Conservation (phyloP, 2,797 vertebrate species). For the Pteropus rufus region DNA sequence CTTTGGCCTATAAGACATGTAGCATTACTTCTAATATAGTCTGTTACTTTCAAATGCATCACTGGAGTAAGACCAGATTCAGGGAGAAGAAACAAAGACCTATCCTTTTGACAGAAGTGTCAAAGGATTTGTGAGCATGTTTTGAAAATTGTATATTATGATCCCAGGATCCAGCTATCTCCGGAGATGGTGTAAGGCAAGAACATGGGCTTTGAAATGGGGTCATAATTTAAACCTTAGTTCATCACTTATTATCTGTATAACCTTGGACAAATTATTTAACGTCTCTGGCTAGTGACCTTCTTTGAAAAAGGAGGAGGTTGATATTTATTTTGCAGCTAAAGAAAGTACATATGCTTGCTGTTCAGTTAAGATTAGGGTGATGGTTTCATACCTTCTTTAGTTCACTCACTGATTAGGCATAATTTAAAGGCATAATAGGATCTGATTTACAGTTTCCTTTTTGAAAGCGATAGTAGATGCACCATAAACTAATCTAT, state of each 20-base stretch:
- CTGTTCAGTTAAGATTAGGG: not conserved
- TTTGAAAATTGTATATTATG: not conserved
- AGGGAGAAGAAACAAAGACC: not conserved
- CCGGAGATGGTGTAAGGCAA: not conserved
- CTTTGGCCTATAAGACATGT: not conserved
- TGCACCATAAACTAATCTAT: not conserved
- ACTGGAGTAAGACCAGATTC: not conserved
- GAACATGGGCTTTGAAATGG: not conserved
- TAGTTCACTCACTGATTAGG: not conserved
- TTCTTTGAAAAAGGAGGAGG: not conserved
- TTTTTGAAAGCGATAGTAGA: not conserved
- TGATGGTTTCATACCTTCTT: not conserved
- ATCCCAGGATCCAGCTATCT: not conserved
- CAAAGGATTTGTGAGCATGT: not conserved
- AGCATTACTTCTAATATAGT: not conserved
- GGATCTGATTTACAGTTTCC: not conserved
- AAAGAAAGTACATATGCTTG: not conserved
- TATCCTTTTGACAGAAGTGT: not conserved
- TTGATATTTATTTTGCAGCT: not conserved
- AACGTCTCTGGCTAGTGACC: not conserved
- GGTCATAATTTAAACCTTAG: not conserved
- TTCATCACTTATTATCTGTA: not conserved
- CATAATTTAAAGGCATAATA: constrained; percentile 7
- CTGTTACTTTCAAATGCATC: not conserved
- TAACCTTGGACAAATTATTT: not conserved